Base-by-base conservation (phyloP, 2,797 vertebrate genomes). In the Ctenochaetus hawaiiensis region DNA sequence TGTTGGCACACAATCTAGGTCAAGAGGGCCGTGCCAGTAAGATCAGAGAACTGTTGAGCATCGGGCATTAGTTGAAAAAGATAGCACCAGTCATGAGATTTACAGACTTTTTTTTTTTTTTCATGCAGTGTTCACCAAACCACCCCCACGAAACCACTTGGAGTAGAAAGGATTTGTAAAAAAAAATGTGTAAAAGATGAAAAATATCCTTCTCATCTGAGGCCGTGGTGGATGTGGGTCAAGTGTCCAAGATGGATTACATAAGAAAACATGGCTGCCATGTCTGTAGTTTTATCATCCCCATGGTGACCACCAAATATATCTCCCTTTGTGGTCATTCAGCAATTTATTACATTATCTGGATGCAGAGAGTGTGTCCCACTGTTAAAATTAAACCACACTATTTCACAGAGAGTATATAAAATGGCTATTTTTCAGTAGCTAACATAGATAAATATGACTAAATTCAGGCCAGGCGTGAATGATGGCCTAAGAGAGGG, bases 1-100 rank as follows among this genome's bases (percentile, higher is more conserved):
- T 78, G 86, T 63, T 90, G 89, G 90, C 84, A 87, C 89, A 87
- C 76, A 77, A 91, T 92, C 83, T 89, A 77, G 91, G 90, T 92
- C 86, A 88, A 84, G 78, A 74, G 75, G 73, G 69, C 82, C 61
- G 59, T 64, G 78, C 80, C 80, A 74, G 79, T 67, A 66, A 83
- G 77, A 89, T 87, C 80, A 81, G 60, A 84, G 72, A 78, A 72
- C 60, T 75, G 65, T 68, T 70, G 52, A 79, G 66, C 47, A 61
- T 80, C 43, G 67, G 61, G 62, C 66, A 65, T 72, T 73, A 67
- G 67, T 60, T 65, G 53, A 62, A 58, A 73, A 79, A 79, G 53
- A 83, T 30, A 80, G 61, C 61, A 66, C 43, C n/a, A 49, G 41
- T 66, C 41, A 52, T 10, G n/a, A 58, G 77, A 72, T 77, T 64